phyloP scores from a whole-genome alignment of 2,888 invertebrate species.

The Drosophila conformis region DNA sequence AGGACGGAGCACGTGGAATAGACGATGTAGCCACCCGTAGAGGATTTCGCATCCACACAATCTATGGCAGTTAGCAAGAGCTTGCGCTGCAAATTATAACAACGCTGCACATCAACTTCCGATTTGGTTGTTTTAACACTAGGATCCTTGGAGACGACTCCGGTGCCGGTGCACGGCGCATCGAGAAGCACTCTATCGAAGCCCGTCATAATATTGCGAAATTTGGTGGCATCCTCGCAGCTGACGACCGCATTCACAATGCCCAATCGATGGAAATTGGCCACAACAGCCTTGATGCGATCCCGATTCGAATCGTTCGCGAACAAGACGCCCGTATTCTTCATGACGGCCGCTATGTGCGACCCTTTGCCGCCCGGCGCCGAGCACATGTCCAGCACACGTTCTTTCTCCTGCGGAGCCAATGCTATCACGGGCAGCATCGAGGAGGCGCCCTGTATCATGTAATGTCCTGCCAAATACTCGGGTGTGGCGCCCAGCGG shows the following conservation, averaged over 20 bases:
- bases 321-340: conserved; percentile 97
- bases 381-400: conserved; percentile 97
- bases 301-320: conserved; percentile 98
- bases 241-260: conserved; percentile 96
- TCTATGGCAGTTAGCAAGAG: conserved; percentile 98
- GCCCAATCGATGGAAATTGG: conserved; percentile 98
- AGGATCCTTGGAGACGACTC: conserved; percentile 98
- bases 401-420: conserved; percentile 97
- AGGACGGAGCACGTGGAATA: conserved; percentile 99
- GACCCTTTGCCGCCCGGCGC: conserved; percentile 99
- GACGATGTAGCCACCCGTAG: conserved; percentile 97
- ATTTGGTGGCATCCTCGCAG: conserved; percentile 94
- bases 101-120: conserved; percentile 94
- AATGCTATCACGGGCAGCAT: conserved; percentile 98
- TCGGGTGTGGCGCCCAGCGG: conserved; percentile 99
- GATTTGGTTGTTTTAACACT: conserved; percentile 97
- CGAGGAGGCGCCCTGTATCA: conserved; percentile 98
- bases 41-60: conserved; percentile 95
- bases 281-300: conserved; percentile 95
- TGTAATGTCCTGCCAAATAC: conserved; percentile 99
- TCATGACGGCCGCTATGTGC: conserved; percentile 99
- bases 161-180: conserved; percentile 99
- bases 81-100: conserved; percentile 96
- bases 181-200: conserved; percentile 98
- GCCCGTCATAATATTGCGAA: conserved; percentile 93